Evolutionary conservation across 1,140 invertebrate genomes (phyloP), one percentile per base, ranked within the genome.

Genomic region (Magallana ariakensis): DNA sequence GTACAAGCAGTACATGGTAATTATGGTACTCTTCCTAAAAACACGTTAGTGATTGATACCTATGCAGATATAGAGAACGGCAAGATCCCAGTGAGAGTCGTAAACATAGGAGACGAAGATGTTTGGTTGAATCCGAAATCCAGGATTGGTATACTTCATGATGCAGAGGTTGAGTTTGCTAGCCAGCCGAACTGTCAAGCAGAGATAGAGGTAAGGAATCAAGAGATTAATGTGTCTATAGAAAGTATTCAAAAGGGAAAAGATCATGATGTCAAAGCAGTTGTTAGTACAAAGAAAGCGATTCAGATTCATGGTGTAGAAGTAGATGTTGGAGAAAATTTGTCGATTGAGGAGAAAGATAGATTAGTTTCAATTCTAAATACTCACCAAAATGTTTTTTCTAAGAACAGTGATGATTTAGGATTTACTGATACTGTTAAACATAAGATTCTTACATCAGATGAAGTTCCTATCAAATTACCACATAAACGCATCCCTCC

Each of bases 401-500:
- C n/a, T n/a, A n/a, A n/a, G n/a, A n/a, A n/a, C n/a, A n/a, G n/a
- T n/a, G n/a, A 83, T 26, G 86, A 87, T 83, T 54, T 87, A 19
- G 87, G 87, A 5, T 87, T 54, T 60, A 87, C 83, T 0, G 83
- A 88, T 57, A 80, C 85, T 10, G 55, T 88, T 15, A 66, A 85
- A 80, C 89, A 88, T 70, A 33, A 26, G n/a, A 87, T 87, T 19
- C 80, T 19, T 2, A 87, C 83, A 22, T 84, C 81, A 9, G 85
- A 88, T 83, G 85, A 85, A 0, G 58, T 75, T 56, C 90, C 90
- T 1, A 80, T 88, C 1, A 85, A 62, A 16, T 3, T 85, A 1
- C 86, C 85, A n/a, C 75, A 85, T 33, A 22, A 81, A 7, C 57
- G 87, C 19, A 87, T 89, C 1, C 90, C 90, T 55, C 87, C 87